Percentiles rank a stretch among this genome's conserved stretches.
Evolutionary conservation across 2,113 vertebrate species (phyloP).

Genomic region (Colinus virginianus): DNA sequence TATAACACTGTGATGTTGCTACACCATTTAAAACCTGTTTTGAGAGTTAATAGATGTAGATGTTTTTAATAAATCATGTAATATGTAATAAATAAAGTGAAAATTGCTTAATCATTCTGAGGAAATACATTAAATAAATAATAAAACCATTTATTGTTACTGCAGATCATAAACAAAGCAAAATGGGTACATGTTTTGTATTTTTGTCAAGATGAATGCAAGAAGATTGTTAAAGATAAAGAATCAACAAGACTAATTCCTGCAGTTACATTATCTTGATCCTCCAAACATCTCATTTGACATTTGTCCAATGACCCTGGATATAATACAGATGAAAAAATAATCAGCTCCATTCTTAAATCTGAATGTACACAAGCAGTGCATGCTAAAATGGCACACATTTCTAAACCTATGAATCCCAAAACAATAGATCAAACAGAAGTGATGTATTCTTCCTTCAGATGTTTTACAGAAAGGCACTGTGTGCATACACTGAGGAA

Average conservation of each 20-base stretch:
- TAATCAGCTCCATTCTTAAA: not conserved
- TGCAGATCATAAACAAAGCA: not conserved
- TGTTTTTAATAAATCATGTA: not conserved
- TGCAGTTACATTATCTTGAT: not conserved
- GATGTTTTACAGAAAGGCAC: not conserved
- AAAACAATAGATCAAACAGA: not conserved
- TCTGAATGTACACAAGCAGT: not conserved
- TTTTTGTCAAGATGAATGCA: not conserved
- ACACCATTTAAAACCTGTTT: not conserved
- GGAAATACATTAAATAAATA: not conserved
- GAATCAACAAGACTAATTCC: not conserved
- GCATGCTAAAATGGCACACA: not conserved
- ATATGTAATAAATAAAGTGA: not conserved
- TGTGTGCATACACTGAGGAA: not conserved
- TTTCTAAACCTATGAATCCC: not conserved
- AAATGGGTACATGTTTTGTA: not conserved
- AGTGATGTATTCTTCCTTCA: not conserved
- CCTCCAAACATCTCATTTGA: not conserved
- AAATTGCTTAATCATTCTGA: not conserved
- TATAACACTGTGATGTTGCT: not conserved
- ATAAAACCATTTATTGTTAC: not conserved
- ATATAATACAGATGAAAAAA: not conserved
- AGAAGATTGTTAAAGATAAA: not conserved
- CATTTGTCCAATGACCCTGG: not conserved
- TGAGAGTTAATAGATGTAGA: not conserved